Base-by-base conservation (phyloP, 1,140 invertebrate species). In the Drosophila neocordata region DNA sequence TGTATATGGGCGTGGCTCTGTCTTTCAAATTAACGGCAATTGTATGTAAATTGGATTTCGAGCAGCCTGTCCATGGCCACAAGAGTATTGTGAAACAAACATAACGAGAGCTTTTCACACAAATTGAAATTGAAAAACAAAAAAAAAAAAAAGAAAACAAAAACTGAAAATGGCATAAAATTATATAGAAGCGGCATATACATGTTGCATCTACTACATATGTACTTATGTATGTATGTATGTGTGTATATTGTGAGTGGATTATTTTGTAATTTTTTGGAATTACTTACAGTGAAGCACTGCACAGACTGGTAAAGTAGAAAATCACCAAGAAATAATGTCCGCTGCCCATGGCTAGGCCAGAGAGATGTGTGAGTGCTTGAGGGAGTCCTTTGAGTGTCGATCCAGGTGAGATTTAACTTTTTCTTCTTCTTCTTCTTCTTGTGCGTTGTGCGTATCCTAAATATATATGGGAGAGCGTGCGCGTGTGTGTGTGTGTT, bases 231-330 rank as follows among this genome's bases (percentile, higher is more conserved):
- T 78, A 51, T 74, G 59, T 62, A 69, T 58, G 56, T 61, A 34
- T 68, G 56, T 61, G 58, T 35, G 34, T 68, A 52, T 68, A 7
- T 52, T 37, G 34, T 60, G 61, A 41, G 24, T 55, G 56, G 51
- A 52, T 11, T 44, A 15, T 44, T 44, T 15, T 18, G 27, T 44
- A 44, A 44, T 44, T 44, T 44, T 7, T 18, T 44, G 20, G 48
- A 65, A n/a, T n/a, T 91, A 92, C 91, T 92, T 84, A 92, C 91
- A 92, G 74, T 63, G 91, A 92, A 59, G 91, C 91, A 78, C 91
- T 92, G 85, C 91, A 92, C 70, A 92, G 73, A 69, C 91, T 91
- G 77, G 91, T 87, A 88, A 92, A 91, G 69, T 90, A 91, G 58
- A 92, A 84, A 73, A 92, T 90, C 76, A 82, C 90, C 91, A 91